Evolutionary conservation across 2,888 invertebrate genomes (phyloP).

Genomic region (Ichneumoninae sp.): DNA sequence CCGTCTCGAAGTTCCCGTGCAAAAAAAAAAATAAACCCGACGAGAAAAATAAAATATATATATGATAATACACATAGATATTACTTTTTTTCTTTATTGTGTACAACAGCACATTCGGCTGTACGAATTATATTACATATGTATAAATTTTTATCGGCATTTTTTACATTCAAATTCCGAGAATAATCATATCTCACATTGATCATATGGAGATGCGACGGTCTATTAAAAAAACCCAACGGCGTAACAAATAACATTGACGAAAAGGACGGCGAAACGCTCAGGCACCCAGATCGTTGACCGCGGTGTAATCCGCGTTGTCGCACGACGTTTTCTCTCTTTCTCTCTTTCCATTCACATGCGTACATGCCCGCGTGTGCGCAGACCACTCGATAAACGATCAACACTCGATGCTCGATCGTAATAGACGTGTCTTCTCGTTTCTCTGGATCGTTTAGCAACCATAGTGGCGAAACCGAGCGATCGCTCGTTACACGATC

Average conservation of each 20-base stretch:
- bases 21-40: background rate
- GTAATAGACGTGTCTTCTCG: slow-evolving; percentile 10
- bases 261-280: slow-evolving; percentile 63
- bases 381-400: slow-evolving; percentile 27
- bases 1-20: background rate
- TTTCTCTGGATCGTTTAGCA: slow-evolving; percentile 1
- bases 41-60: background rate
- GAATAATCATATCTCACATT: slow-evolving; percentile 70
- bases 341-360: slow-evolving; percentile 9
- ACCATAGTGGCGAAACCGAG: background rate
- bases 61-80: slow-evolving; percentile 13
- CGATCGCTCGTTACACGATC: background rate
- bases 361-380: slow-evolving; percentile 45
- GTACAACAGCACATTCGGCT: slow-evolving; percentile 76
- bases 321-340: slow-evolving; percentile 10
- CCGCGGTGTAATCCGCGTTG: background rate
- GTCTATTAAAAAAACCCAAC: slow-evolving; percentile 22
- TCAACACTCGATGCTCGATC: slow-evolving; percentile 20
- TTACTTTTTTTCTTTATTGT: slow-evolving; percentile 75
- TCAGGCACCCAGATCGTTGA: slow-evolving; percentile 11
- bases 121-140: slow-evolving; percentile 82
- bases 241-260: slow-evolving; percentile 68
- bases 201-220: slow-evolving; percentile 66
- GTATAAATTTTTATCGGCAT: slow-evolving; percentile 82
- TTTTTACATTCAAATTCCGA: slow-evolving; percentile 69